Base-by-base conservation (phyloP, 2,888 invertebrate species). In the Nipponacmea schrenckii region DNA sequence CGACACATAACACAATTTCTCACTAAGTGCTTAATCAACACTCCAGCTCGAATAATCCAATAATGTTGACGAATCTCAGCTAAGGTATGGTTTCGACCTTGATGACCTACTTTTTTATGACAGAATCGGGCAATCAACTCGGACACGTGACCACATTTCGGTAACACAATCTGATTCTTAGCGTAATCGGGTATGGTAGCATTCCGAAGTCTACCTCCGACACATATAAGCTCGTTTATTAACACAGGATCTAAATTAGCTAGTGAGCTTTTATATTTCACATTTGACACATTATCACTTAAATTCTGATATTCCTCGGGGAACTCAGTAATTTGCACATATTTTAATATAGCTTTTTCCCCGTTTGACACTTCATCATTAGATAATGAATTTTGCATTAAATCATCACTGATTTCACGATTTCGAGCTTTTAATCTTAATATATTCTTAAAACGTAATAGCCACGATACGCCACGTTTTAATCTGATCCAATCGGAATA, bases 151-250 rank as follows among this genome's bases (percentile, higher is more conserved):
- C 50, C 44, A 10, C 31, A 39, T 20, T 72, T 68, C 4, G 68
- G 68, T 48, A 72, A 20, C 17, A 72, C 10, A 2, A 68, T 17
- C 20, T 39, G 72, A 62, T 72, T 68, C 15, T 68, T 69, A 14
- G n/a, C 39, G 24, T 64, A 44, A 63, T 44, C 39, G 1, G 27
- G 39, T 15, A 72, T 48, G 5, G 17, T 12, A 3, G 68, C 48
- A 12, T 26, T 48, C 2, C 20, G 20, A 8, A 72, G 31, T 10
- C 72, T n/a, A 27, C 72, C 64, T 4, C 68, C 65, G 5, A 50
- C 65, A 24, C 64, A 2, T 17, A 69, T 45, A 48, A 64, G 24
- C 26, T 31, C 64, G 27, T 67, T 31, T 17, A 27, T 10, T 2
- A 56, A 17, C 8, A 50, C 26, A 26, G 67, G 67, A 50, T 67